A percentile compares a stretch with the other conserved stretches of the same genome.
Conservation (phyloP, 2,113 vertebrate species). For the Fulica atra region DNA sequence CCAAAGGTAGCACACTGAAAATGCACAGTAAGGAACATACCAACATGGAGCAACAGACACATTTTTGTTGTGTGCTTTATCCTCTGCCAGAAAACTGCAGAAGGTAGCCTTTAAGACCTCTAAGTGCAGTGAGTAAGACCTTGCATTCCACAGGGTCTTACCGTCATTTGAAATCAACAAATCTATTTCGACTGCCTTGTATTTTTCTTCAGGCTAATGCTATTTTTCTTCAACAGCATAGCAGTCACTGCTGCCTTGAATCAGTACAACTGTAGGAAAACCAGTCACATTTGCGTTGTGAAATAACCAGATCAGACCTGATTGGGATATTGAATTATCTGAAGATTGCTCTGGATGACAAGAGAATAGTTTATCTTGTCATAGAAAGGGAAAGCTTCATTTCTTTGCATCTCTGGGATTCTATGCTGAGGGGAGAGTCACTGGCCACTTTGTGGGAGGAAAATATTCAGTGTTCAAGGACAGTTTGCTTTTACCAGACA, state of each 20-base stretch:
- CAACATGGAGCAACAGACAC: not conserved
- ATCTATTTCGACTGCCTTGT: not conserved
- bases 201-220: not conserved
- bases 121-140: not conserved
- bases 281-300: not conserved
- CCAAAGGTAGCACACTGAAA: not conserved
- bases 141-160: not conserved
- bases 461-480: slow-evolving; percentile 8
- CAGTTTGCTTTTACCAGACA: slow-evolving; percentile 4
- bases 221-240: not conserved
- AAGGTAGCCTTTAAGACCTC: not conserved
- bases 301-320: not conserved
- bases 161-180: not conserved
- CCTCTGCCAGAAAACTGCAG: not conserved
- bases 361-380: not conserved
- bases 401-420: not conserved
- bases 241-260: not conserved
- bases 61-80: not conserved
- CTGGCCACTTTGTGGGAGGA: not conserved
- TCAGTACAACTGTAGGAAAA: not conserved
- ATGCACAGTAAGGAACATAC: not conserved
- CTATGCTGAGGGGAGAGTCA: not conserved
- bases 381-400: not conserved
- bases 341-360: not conserved
- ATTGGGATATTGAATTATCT: not conserved